Conservation (phyloP, 2,888 invertebrate genomes). For the Heliconius ethilla region DNA sequence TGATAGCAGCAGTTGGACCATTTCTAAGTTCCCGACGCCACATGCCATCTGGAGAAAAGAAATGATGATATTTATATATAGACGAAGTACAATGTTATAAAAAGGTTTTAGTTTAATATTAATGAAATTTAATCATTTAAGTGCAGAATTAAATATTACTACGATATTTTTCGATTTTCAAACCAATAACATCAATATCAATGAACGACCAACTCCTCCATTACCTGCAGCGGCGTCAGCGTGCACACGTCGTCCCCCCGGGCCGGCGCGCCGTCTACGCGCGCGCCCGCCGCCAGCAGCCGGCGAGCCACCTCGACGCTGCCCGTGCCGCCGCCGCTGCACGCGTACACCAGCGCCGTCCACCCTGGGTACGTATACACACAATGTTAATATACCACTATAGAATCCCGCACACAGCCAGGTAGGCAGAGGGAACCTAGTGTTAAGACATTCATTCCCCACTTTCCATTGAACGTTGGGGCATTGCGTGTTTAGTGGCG, state of each 20-base stretch:
- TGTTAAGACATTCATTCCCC: too few relatives aligned
- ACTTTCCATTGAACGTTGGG: too few relatives aligned
- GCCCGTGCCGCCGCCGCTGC: conserved; percentile 51
- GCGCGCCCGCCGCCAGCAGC: conserved; percentile 89
- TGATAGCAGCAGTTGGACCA: conserved; percentile 89
- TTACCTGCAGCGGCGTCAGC: conserved; percentile 91
- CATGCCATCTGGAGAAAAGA: conserved; percentile 84
- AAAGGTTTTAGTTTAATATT: too few relatives aligned
- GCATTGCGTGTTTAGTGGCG: too few relatives aligned
- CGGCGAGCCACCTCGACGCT: conserved; percentile 83
- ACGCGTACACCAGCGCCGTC: conserved; percentile 94
- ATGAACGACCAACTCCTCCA: not conserved
- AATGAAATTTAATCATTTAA: too few relatives aligned
- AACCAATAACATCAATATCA: too few relatives aligned
- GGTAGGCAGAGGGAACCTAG: too few relatives aligned
- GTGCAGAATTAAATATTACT: too few relatives aligned
- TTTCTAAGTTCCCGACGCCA: conserved; percentile 89
- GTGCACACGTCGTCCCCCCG: conserved; percentile 92
- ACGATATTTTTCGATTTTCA: too few relatives aligned
- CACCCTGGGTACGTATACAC: conserved; percentile 74
- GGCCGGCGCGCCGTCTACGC: conserved; percentile 92
- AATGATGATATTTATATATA: not conserved
- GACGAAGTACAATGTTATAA: not conserved
- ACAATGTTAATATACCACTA: not conserved
- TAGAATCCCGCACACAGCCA: too few relatives aligned